Base-by-base conservation (phyloP, 2,888 invertebrate species). In the Ectemnius cavifrons region DNA sequence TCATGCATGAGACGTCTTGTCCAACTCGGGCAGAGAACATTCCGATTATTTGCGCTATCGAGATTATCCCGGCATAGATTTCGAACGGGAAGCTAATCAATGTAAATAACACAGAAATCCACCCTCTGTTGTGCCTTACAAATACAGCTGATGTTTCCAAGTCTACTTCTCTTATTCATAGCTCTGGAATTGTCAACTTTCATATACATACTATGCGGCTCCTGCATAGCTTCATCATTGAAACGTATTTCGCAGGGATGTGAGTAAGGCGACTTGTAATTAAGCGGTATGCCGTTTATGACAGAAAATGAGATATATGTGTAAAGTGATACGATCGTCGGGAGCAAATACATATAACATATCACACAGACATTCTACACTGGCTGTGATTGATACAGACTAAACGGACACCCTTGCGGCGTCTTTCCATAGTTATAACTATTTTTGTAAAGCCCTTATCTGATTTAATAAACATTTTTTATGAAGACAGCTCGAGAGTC, bases 41-140 rank as follows among this genome's bases (percentile, higher is more conserved):
- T 52, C 45, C 8, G 20, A 57, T 16, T n/a, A 1, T 23, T 58
- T 28, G 14, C 28, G 37, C 11, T 27, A 47, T 28, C 6, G 27
- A 47, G 45, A 64, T 1, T 8, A 47, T 47, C 47, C n/a, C 14
- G 57, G 49, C 16, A 27, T 57, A 46, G 49, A 49, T 56, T 67
- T 13, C 59, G 6, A 37, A 13, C 5, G 57, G 14, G n/a, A 59
- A 27, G 57, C 23, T 13, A 52, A 64, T 75, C 45, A 37, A 63
- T 73, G 70, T 75, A 82, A 78, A 82, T 78, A 82, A 66, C 74
- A 62, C 60, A 81, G 47, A 63, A 72, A 74, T 23, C 23, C 23
- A 23, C 67, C 66, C 77, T 84, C 71, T 80, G 77, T 76, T 78
- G 85, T 85, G 85, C 86, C 85, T 85, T 85, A 82, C 75, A 74